Conservation (phyloP, 2,888 invertebrate species). For the Seira sanloemensis region DNA sequence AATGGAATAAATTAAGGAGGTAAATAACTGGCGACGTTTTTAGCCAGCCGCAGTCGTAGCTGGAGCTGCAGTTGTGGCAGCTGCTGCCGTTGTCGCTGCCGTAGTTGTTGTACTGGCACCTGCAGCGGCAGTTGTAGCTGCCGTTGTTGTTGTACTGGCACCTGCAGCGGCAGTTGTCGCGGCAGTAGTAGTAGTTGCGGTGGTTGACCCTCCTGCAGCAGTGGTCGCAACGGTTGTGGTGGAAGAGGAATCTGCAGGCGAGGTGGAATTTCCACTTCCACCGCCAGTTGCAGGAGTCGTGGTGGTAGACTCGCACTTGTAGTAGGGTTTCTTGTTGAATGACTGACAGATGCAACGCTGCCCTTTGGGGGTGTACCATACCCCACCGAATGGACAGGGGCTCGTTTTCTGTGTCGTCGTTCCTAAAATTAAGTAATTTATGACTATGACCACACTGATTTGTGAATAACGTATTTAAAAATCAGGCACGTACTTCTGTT, state of each 20-base stretch:
- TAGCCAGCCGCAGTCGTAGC: neutral
- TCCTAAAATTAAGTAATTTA: neutral
- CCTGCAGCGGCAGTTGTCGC: neutral
- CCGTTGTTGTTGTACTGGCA: neutral
- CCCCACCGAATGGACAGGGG: slow-evolving; percentile 22
- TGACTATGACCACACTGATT: no score
- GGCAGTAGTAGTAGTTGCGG: neutral
- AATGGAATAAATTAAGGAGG: neutral
- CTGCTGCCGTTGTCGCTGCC: neutral
- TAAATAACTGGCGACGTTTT: neutral
- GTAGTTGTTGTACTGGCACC: neutral
- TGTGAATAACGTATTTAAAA: neutral
- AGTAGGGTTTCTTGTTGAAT: slow-evolving; percentile 15
- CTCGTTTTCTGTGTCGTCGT: slow-evolving; percentile 4
- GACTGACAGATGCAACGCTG: slow-evolving; percentile 34
- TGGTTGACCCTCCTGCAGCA: neutral
- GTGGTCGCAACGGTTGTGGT: neutral
- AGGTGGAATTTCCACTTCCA: neutral
- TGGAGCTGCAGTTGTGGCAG: neutral
- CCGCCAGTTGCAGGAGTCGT: neutral
- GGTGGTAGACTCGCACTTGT: slow-evolving; percentile 19
- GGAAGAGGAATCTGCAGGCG: neutral
- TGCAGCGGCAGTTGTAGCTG: neutral
- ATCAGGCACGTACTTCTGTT: neutral
- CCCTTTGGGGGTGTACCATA: slow-evolving; percentile 30